These are phyloP conservation scores for Thelaira solivaga DNA, from an alignment of 2,888 invertebrate genomes.

Conservation along the genomic window DNA sequence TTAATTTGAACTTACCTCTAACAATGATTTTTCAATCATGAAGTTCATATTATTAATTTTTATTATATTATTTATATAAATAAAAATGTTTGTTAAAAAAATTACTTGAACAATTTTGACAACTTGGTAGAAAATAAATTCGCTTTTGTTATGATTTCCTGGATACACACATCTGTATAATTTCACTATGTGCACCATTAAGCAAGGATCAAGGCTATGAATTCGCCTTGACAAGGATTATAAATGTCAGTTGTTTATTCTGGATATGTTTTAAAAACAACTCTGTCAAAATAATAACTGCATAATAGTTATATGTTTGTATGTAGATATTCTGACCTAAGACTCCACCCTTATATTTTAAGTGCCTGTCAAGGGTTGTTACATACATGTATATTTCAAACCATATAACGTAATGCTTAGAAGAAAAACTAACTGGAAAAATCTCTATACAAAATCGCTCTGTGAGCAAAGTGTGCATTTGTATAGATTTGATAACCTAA, in stretches of 20 bases:
- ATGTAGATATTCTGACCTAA: constrained; percentile 3
- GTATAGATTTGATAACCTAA: constrained; percentile 17
- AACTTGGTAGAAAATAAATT: too few species aligned
- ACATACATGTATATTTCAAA: constrained; percentile 1
- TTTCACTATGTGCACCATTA: too few species aligned
- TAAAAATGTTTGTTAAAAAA: too few species aligned
- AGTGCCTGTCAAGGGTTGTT: constrained; percentile 34
- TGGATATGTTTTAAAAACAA: neutral
- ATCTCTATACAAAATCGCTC: neutral
- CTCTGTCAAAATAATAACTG: neutral
- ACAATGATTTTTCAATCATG: too few species aligned
- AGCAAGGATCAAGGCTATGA: too few species aligned
- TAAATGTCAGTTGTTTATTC: neutral
- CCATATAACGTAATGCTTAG: constrained; percentile 15
- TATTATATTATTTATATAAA: too few species aligned
- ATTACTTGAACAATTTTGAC: too few species aligned
- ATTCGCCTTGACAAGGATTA: neutral
- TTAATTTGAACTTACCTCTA: too few species aligned
- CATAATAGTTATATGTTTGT: neutral
- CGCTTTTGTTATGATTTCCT: too few species aligned
- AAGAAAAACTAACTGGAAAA: constrained; percentile 22
- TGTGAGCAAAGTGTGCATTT: constrained; percentile 1
- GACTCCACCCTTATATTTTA: constrained; percentile 42
- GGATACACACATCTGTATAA: too few species aligned
- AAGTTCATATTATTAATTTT: too few species aligned